Conservation (phyloP, 2,113 vertebrate genomes). For the Zosterops japonicus region DNA sequence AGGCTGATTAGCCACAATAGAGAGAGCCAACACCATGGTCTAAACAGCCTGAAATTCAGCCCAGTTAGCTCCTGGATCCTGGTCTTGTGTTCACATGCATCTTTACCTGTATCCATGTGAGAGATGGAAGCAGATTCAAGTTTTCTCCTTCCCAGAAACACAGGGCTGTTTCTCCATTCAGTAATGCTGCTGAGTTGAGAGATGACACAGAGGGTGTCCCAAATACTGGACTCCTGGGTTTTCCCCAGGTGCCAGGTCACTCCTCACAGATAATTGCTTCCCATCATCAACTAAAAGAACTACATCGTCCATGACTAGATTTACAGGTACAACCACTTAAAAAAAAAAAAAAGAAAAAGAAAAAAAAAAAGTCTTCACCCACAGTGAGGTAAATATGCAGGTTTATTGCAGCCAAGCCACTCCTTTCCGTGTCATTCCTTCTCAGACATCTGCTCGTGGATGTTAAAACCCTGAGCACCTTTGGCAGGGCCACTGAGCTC, state of each 20-base stretch:
- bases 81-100: neutral
- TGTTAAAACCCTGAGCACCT: conserved; percentile 40
- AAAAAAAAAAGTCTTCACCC: neutral
- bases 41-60: neutral
- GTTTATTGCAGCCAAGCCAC: conserved; percentile 69
- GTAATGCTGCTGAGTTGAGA: neutral
- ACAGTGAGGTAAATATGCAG: conserved; percentile 11
- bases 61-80: neutral
- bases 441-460: conserved; percentile 32
- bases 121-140: neutral
- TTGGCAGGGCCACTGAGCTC: neutral
- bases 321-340: conserved; percentile 59
- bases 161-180: neutral
- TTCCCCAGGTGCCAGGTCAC: conserved; percentile 11
- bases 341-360: neutral
- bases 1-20: neutral
- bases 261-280: conserved; percentile 22
- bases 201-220: conserved; percentile 11
- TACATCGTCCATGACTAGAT: conserved; percentile 37
- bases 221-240: conserved; percentile 21
- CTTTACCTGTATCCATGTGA: neutral
- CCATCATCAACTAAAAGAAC: neutral
- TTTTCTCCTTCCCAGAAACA: neutral
- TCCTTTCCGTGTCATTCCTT: conserved; percentile 49
- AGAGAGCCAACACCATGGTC: neutral